Percentiles rank a stretch among this genome's conserved stretches.
These are phyloP conservation scores for Opisthocomus hoazin DNA, from an alignment of 2,113 vertebrate genomes.

Conservation along the genomic window DNA sequence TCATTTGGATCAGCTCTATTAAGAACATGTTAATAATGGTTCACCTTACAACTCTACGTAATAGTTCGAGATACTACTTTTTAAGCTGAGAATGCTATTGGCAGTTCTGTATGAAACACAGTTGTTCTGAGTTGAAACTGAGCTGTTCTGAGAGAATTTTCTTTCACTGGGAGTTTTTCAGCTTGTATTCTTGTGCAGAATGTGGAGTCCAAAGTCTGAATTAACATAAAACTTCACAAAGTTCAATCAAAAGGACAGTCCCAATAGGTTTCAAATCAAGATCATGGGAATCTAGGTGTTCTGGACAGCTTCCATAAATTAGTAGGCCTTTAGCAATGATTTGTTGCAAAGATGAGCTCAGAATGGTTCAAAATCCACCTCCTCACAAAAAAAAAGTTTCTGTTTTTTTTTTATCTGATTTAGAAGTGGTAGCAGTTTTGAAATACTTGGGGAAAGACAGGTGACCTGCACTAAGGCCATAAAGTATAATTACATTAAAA, in stretches of 20 bases:
- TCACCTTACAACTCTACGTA: not conserved
- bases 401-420: not conserved
- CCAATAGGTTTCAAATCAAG: not conserved
- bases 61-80: not conserved
- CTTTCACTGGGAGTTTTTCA: not conserved
- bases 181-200: not conserved
- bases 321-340: not conserved
- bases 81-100: not conserved
- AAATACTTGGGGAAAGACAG: not conserved
- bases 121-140: not conserved
- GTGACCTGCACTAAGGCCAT: not conserved
- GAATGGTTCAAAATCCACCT: fast-evolving
- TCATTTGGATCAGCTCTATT: not conserved
- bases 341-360: not conserved
- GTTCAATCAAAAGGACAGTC: not conserved
- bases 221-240: not conserved
- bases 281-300: not conserved
- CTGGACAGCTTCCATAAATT: not conserved
- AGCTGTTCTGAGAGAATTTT: no score
- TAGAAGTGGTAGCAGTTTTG: not conserved
- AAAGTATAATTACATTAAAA: not conserved
- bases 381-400: fast-evolving
- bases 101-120: not conserved
- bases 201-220: not conserved
- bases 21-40: not conserved